phyloP scores from a whole-genome alignment of 2,888 invertebrate species.

The Agrotis exclamationis region DNA sequence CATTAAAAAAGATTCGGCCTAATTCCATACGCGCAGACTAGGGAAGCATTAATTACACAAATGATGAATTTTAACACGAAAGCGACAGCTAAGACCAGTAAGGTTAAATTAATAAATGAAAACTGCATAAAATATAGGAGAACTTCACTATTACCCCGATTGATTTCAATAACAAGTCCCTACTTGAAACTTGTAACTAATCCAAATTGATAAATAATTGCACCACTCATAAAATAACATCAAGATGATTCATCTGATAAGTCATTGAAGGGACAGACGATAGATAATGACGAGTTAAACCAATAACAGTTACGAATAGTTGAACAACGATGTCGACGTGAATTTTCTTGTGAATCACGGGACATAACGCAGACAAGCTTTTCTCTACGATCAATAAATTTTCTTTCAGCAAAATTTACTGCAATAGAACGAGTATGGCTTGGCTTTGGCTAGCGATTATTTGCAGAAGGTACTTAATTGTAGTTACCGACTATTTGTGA shows the following conservation, averaged over 20 bases:
- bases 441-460: no score
- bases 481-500: not conserved
- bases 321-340: not conserved
- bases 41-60: not conserved
- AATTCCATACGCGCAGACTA: not conserved
- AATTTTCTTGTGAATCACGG: not conserved
- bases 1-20: not conserved
- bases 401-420: not conserved
- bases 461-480: no score
- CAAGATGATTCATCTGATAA: constrained; percentile 51
- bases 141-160: not conserved
- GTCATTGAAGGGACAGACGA: not conserved
- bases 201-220: constrained; percentile 45
- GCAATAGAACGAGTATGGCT: not conserved
- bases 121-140: not conserved
- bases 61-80: not conserved
- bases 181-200: constrained; percentile 16
- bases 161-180: constrained; percentile 17
- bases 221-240: constrained; percentile 30
- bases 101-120: not conserved
- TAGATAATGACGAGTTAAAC: constrained; percentile 11
- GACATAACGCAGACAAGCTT: not conserved
- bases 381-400: constrained; percentile 11
- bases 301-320: constrained; percentile 15
- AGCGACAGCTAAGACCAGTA: not conserved